phyloP scores from a whole-genome alignment of 2,888 invertebrate genomes.

The Salpingus planirostris region DNA sequence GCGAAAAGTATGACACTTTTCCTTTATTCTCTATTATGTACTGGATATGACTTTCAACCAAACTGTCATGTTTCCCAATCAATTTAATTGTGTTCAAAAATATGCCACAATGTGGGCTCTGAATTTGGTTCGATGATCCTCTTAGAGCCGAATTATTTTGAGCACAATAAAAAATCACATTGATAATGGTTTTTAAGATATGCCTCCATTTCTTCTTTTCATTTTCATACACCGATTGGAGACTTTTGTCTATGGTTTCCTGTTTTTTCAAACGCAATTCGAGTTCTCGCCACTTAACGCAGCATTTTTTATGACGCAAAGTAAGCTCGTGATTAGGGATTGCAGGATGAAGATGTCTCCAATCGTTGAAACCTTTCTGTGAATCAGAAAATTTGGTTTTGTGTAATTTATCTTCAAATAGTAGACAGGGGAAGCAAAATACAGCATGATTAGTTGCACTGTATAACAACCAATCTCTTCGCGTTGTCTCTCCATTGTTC shows the following conservation, averaged over 20 bases:
- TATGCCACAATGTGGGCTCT: not conserved
- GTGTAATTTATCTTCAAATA: not conserved
- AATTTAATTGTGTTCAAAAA: not conserved
- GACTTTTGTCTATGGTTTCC: not conserved
- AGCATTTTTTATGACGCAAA: not conserved
- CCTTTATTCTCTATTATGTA: not conserved
- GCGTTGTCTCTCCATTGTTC: slow-evolving; percentile 1
- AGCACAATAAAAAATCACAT: not conserved
- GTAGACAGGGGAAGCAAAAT: slow-evolving; percentile 1
- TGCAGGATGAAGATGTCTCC: not conserved
- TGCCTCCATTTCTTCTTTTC: not conserved
- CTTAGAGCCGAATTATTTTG: not conserved
- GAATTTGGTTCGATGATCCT: not conserved
- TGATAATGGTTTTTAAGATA: not conserved
- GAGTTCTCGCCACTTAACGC: not conserved
- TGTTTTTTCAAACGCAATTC: not conserved
- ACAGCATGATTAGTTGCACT: not conserved
- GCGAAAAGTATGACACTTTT: not conserved
- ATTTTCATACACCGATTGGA: not conserved
- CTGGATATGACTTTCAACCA: not conserved
- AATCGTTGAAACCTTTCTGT: not conserved
- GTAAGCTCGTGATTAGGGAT: not conserved
- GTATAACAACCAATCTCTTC: slow-evolving; percentile 1
- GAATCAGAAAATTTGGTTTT: not conserved
- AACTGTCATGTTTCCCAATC: not conserved